phyloP scores from a whole-genome alignment of 2,113 vertebrate genomes.

The Hippopotamus amphibius region DNA sequence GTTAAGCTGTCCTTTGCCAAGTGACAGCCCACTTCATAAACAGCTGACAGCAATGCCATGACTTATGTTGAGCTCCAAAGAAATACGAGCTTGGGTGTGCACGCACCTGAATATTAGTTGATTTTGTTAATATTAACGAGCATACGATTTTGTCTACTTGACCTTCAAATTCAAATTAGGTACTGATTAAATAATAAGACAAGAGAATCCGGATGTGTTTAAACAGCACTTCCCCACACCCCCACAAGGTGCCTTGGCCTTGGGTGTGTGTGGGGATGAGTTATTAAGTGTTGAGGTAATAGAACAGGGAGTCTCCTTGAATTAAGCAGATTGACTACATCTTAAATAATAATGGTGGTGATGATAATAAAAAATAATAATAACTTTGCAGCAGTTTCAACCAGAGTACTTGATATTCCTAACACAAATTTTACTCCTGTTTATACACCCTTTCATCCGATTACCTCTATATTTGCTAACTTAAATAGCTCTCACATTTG shows the following conservation, averaged over 20 bases:
- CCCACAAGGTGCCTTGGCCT: not conserved
- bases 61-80: slow-evolving; percentile 19
- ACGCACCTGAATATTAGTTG: slow-evolving; percentile 80
- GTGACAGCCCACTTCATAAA: slow-evolving; percentile 1
- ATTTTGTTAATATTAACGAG: slow-evolving; percentile 84
- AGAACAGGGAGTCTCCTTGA: not conserved
- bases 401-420: not conserved
- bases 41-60: not conserved
- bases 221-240: not conserved
- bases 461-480: slow-evolving; percentile 7
- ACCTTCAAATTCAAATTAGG: slow-evolving; percentile 83
- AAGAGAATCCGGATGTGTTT: slow-evolving; percentile 63
- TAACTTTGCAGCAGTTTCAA: not conserved
- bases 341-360: not conserved
- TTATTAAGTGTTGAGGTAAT: not conserved
- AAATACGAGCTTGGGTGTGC: slow-evolving; percentile 31
- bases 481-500: not conserved
- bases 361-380: not conserved
- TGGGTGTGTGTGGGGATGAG: not conserved
- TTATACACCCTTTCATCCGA: not conserved
- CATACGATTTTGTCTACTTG: slow-evolving; percentile 82
- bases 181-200: slow-evolving; percentile 82
- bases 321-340: not conserved
- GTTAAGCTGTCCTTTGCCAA: slow-evolving; percentile 12
- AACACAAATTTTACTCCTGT: not conserved